A percentile compares a stretch with the other conserved stretches of the same genome.
Evolutionary conservation across 2,888 invertebrate genomes (phyloP).

Genomic region (Drosophila suboccidentalis): DNA sequence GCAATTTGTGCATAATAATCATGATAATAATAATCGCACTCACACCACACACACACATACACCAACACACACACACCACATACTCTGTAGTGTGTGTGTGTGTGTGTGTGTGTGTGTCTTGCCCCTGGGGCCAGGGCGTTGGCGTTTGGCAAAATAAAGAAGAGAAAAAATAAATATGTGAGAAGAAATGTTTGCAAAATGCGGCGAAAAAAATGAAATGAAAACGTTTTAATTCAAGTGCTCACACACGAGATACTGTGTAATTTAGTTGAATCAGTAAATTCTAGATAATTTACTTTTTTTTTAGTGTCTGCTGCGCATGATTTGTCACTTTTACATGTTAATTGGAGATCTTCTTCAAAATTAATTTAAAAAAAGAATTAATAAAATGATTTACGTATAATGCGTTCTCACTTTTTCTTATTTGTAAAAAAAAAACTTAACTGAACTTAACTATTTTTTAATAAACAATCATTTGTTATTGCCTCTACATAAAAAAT

Average conservation of each 20-base stretch:
- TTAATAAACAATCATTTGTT: no score
- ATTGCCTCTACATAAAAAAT: no score
- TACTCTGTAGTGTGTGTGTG: background rate
- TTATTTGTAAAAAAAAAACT: no score
- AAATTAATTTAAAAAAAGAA: no score
- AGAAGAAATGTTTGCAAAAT: slow-evolving; percentile 49
- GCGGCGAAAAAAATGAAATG: slow-evolving; percentile 48
- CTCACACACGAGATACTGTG: slow-evolving; percentile 20
- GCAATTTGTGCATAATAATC: slow-evolving; percentile 82
- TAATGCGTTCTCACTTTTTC: no score
- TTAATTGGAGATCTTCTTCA: no score
- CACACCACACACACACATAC: slow-evolving; percentile 40
- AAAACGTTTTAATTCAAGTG: background rate
- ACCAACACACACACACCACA: background rate
- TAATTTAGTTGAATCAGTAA: background rate
- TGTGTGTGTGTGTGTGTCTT: slow-evolving; percentile 21
- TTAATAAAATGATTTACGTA: no score
- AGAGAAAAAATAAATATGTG: slow-evolving; percentile 26
- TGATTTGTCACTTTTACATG: no score
- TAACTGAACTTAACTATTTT: no score
- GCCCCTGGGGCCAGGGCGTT: slow-evolving; percentile 75
- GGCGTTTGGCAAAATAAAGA: slow-evolving; percentile 56
- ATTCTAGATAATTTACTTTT: background rate
- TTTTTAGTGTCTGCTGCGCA: no score
- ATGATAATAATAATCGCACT: slow-evolving; percentile 76